These are phyloP conservation scores for Drosophila murphyi DNA, from an alignment of 1,140 invertebrate species.

Conservation along the genomic window DNA sequence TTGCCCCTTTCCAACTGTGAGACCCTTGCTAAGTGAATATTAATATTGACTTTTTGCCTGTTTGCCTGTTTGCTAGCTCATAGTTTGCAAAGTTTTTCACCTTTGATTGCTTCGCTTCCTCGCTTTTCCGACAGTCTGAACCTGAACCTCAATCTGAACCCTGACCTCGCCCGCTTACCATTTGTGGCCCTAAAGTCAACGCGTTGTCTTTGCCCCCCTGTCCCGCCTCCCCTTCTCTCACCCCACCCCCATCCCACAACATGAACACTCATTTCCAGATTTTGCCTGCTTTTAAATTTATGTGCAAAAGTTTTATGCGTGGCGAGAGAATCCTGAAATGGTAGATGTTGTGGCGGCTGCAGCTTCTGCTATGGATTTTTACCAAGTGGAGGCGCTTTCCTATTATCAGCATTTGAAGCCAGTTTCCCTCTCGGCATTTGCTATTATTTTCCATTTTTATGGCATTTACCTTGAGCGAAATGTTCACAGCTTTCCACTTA, in stretches of 20 bases:
- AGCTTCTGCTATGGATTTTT: constrained; percentile 8
- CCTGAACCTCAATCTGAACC: constrained; percentile 59
- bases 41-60: constrained; percentile 81
- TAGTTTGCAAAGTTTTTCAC: constrained; percentile 80
- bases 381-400: constrained; percentile 47
- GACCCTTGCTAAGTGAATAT: constrained; percentile 70
- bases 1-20: neutral
- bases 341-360: constrained; percentile 41
- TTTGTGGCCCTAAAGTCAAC: constrained; percentile 79
- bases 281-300: constrained; percentile 68
- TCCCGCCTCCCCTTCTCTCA: neutral
- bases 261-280: constrained; percentile 34
- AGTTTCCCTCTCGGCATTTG: constrained; percentile 1
- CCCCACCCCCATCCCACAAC: neutral
- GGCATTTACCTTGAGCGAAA: constrained; percentile 63
- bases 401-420: constrained; percentile 73
- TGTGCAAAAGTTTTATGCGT: constrained; percentile 79
- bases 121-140: constrained; percentile 23
- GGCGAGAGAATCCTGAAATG: constrained; percentile 12
- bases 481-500: constrained; percentile 6
- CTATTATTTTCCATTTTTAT: constrained; percentile 74
- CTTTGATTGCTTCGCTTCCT: constrained; percentile 74
- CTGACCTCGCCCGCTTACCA: constrained; percentile 62
- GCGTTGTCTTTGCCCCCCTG: constrained; percentile 8
- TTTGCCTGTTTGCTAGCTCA: constrained; percentile 49